Conservation (phyloP, 1,140 invertebrate species). For the Pseudomyrmex flavicornis region DNA sequence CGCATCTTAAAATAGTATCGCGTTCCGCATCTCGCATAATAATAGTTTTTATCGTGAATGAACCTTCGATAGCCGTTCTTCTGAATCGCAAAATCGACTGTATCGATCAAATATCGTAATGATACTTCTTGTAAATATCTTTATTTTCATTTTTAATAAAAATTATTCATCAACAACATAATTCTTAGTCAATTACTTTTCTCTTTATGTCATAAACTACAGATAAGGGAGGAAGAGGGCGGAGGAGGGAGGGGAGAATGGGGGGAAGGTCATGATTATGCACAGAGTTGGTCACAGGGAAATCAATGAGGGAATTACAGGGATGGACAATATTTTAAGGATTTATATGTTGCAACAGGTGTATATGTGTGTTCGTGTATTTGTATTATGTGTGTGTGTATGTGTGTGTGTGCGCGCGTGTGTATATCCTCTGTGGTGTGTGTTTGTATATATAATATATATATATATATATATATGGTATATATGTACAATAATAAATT, state of each 20-base stretch:
- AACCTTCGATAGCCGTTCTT: conserved; percentile 41
- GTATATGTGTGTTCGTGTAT: conserved; percentile 60
- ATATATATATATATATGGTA: conserved; percentile 80
- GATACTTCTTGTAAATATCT: conserved; percentile 85
- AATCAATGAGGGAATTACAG: conserved; percentile 71
- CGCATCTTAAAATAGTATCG: conserved; percentile 15
- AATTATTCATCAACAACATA: conserved; percentile 86
- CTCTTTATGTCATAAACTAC: conserved; percentile 82
- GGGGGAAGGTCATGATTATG: conserved; percentile 83
- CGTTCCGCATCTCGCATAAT: background rate
- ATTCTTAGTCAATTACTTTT: conserved; percentile 85
- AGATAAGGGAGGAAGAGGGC: conserved; percentile 61
- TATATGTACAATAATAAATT: conserved; percentile 85
- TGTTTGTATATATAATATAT: conserved; percentile 78
- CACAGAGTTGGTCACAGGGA: conserved; percentile 84
- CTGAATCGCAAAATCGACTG: conserved; percentile 49
- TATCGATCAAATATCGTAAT: conserved; percentile 73
- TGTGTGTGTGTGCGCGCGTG: conserved; percentile 76
- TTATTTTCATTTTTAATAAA: conserved; percentile 87
- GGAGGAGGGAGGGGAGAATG: background rate
- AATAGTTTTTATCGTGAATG: background rate
- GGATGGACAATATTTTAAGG: conserved; percentile 80
- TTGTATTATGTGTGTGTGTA: conserved; percentile 60
- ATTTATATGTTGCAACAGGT: conserved; percentile 76
- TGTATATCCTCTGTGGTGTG: background rate